Base-by-base conservation (phyloP, 2,113 vertebrate species). In the Empidonax alnorum region DNA sequence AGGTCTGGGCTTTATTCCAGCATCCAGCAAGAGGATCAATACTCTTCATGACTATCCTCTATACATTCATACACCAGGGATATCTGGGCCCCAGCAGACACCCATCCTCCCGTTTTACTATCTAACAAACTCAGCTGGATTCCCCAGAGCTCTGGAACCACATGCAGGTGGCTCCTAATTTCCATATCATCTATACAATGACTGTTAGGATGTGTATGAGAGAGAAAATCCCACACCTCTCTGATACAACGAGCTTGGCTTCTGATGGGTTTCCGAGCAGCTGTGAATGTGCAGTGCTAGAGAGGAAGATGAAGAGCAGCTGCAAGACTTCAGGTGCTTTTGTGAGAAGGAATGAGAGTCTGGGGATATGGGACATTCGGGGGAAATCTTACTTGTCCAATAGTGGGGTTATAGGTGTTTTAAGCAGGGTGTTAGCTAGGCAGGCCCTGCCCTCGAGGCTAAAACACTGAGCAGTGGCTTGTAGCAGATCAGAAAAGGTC, bases 1-100 rank as follows among this genome's bases (percentile, higher is more conserved):
- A 62, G 53, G 18, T 69, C 81, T 94, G 91, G 95, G 89, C 81
- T 91, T 95, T 85, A 58, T 85, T 91, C 82, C 89, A 94, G 59
- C 23, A 58, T 50, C 49, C 31, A 87, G 74, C n/a, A 75, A 80
- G 63, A 76, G 28, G 53, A 83, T 94, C 87, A 53, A 80, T 86
- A 84, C 13, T 35, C 35, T 91, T 81, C 63, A 52, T 62, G 55
- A 80, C 75, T 86, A 49, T 16, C 42, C 42, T 73, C 61, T 46
- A 8, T 22, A 42, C 44, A 67, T 66, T 73, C 35, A 14, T 33
- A 42, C 52, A 33, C 59, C 5, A 13, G 44, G 66, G 49, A 85
- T 76, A 76, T 63, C 68, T 92, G 82, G 66, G 58, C 47, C 47
- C 55, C 79, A 74, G 72, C 50, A 80, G 68, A 85, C 46, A 67